Evolutionary conservation across 2,113 vertebrate genomes (phyloP).

Genomic region (Synchiropus splendidus): DNA sequence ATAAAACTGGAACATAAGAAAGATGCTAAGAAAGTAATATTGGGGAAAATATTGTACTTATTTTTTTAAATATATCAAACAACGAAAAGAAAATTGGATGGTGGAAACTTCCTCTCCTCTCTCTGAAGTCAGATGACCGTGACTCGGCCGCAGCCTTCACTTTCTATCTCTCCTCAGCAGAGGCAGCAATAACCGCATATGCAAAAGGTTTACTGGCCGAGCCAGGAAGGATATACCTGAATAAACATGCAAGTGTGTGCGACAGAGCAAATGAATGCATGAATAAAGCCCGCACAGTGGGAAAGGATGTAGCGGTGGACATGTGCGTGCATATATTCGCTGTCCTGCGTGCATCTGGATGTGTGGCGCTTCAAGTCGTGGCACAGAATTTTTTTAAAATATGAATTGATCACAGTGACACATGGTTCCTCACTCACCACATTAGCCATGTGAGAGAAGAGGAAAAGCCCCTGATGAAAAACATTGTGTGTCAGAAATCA

Average conservation of each 20-base stretch:
- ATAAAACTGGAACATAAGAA: too few relatives aligned
- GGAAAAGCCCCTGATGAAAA: too few relatives aligned
- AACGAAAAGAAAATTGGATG: too few relatives aligned
- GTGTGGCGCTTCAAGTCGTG: background rate
- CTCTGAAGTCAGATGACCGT: background rate
- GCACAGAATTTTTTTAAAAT: too few relatives aligned
- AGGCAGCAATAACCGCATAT: conserved; percentile 18
- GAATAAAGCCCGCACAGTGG: too few relatives aligned
- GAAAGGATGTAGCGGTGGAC: background rate
- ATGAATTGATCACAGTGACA: too few relatives aligned
- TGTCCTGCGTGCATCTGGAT: background rate
- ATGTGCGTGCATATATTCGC: background rate
- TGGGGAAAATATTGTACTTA: too few relatives aligned
- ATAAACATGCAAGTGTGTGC: conserved; percentile 53
- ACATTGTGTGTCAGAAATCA: too few relatives aligned
- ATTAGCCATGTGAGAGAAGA: too few relatives aligned
- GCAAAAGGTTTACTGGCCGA: conserved; percentile 43
- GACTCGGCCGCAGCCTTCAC: background rate
- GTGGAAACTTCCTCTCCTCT: background rate
- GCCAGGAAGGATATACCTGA: conserved; percentile 69
- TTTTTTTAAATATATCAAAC: too few relatives aligned
- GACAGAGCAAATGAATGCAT: background rate
- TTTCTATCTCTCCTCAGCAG: conserved; percentile 1
- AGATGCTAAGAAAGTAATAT: too few relatives aligned
- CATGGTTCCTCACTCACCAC: too few relatives aligned